These are phyloP conservation scores for Clitarchus hookeri DNA, from an alignment of 2,888 invertebrate species.

Conservation along the genomic window DNA sequence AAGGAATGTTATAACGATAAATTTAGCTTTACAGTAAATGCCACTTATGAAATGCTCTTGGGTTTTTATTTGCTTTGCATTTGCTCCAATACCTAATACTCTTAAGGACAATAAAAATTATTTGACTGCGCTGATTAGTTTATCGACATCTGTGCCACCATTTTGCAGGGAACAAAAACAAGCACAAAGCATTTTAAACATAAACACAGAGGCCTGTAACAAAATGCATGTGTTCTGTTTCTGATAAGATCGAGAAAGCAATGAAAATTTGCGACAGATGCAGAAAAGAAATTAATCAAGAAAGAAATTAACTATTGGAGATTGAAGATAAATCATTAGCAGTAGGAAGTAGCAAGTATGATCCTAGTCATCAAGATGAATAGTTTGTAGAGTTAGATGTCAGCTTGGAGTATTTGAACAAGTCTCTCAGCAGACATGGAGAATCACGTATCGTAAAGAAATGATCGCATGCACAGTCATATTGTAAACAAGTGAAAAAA, in stretches of 20 bases:
- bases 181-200: too few species aligned
- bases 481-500: background rate
- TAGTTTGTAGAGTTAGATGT: slow-evolving; percentile 3
- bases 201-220: slow-evolving; percentile 26
- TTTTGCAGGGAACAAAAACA: too few species aligned
- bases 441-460: background rate
- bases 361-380: background rate
- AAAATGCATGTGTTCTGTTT: background rate
- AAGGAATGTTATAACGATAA: too few species aligned
- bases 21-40: too few species aligned
- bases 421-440: background rate
- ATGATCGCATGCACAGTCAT: background rate
- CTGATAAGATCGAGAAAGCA: background rate
- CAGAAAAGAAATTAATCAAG: background rate
- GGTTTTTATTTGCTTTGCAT: too few species aligned
- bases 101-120: too few species aligned
- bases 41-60: too few species aligned
- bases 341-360: background rate
- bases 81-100: too few species aligned
- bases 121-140: too few species aligned
- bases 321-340: background rate
- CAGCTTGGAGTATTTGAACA: background rate
- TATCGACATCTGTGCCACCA: too few species aligned
- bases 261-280: slow-evolving; percentile 7
- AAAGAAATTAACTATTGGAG: background rate